Evolutionary conservation across 2,888 invertebrate species (phyloP).

Genomic region (Drosophila recens): DNA sequence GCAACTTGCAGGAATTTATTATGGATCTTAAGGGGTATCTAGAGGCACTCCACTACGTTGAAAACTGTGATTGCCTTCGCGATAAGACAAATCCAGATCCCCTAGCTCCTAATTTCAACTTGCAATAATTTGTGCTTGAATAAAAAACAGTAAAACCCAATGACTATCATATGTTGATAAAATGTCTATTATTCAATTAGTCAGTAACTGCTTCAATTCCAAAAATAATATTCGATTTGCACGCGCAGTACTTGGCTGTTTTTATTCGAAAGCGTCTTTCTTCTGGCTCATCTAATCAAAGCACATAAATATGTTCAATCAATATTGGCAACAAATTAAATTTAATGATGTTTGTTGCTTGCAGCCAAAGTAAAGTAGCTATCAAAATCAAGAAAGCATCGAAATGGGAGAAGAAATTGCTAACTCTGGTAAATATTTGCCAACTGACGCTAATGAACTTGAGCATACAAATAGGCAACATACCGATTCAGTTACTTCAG

Average conservation of each 20-base stretch:
- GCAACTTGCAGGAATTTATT: neutral
- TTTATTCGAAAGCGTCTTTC: neutral
- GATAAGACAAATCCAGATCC: neutral
- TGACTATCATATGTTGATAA: too few species aligned
- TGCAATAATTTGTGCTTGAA: neutral
- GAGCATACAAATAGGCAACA: constrained; percentile 70
- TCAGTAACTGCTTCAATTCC: too few species aligned
- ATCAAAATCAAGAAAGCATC: neutral
- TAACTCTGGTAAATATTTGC: constrained; percentile 75
- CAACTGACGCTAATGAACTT: constrained; percentile 80
- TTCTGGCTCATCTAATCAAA: constrained; percentile 1
- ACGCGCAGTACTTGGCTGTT: neutral
- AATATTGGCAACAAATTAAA: constrained; percentile 79
- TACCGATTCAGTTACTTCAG: constrained; percentile 16
- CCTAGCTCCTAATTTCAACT: neutral
- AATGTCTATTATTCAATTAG: too few species aligned
- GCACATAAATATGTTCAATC: constrained; percentile 54
- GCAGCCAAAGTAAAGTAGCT: constrained; percentile 54
- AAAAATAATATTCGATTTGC: too few species aligned
- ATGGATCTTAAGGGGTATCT: constrained; percentile 2
- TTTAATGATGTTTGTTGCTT: constrained; percentile 76
- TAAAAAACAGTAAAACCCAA: neutral
- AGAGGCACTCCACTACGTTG: neutral
- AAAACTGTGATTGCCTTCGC: constrained; percentile 12
- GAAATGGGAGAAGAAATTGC: constrained; percentile 54